These are phyloP conservation scores for Papilio machaon DNA, from an alignment of 1,140 invertebrate species.

Conservation along the genomic window DNA sequence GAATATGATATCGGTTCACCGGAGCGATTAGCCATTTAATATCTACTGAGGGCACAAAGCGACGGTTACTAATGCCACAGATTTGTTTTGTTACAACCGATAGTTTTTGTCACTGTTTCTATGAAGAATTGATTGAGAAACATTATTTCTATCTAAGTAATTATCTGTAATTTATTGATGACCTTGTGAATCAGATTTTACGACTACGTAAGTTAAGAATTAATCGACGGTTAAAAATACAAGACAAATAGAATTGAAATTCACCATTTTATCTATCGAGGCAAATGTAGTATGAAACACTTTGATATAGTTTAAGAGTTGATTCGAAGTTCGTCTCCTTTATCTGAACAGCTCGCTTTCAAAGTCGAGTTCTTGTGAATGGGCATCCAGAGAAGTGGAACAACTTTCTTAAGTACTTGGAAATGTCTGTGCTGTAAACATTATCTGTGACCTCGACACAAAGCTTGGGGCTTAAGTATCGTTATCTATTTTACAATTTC, in stretches of 20 bases:
- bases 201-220: not conserved
- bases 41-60: not conserved
- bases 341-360: slow-evolving; percentile 2
- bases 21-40: not conserved
- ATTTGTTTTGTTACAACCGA: not conserved
- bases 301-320: slow-evolving; percentile 19
- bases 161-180: not conserved
- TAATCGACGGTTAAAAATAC: not conserved
- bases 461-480: slow-evolving; percentile 3
- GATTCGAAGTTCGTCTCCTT: slow-evolving; percentile 7
- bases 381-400: slow-evolving; percentile 8
- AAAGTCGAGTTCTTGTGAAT: slow-evolving; percentile 16
- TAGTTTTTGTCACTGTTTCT: slow-evolving; percentile 1
- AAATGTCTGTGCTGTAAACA: slow-evolving; percentile 24
- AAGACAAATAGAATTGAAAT: not conserved
- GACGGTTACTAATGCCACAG: not conserved
- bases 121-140: not conserved
- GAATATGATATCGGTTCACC: slow-evolving; percentile 7
- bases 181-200: no score
- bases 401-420: slow-evolving; percentile 24
- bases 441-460: slow-evolving; percentile 14
- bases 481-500: slow-evolving; percentile 26
- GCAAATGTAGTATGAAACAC: not conserved
- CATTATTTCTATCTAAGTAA: not conserved
- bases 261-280: not conserved